A percentile compares a stretch with the other conserved stretches of the same genome.
phyloP scores from a whole-genome alignment of 1,140 invertebrate species.

The Drosophila obscura region DNA sequence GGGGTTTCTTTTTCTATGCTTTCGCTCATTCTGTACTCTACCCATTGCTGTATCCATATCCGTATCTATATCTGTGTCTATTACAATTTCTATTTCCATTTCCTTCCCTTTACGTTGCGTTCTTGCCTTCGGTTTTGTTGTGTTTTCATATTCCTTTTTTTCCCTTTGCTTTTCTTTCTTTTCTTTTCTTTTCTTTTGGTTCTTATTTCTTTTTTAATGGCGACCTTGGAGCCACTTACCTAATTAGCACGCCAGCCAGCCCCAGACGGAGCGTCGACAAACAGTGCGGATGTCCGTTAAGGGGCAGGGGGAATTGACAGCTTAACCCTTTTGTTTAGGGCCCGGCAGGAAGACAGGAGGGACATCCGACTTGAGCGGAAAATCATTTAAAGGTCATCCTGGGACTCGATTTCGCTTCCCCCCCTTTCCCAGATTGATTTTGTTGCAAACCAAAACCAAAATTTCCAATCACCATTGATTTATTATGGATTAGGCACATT shows the following conservation, averaged over 20 bases:
- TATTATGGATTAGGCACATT: conserved; percentile 65
- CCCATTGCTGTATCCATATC: conserved; percentile 38
- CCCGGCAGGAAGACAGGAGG: not conserved
- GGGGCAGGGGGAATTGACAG: conserved; percentile 30
- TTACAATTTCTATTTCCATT: conserved; percentile 50
- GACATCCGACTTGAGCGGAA: too few relatives aligned
- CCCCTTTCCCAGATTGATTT: conserved; percentile 16
- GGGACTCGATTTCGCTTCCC: conserved; percentile 1
- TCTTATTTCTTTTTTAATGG: conserved; percentile 71
- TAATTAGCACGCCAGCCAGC: conserved; percentile 64
- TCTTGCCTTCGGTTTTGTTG: conserved; percentile 41
- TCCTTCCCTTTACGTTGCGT: conserved; percentile 57
- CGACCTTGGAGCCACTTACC: conserved; percentile 79
- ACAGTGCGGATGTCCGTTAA: not conserved
- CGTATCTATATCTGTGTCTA: conserved; percentile 37
- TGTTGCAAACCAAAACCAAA: conserved; percentile 14
- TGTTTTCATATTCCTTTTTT: conserved; percentile 17
- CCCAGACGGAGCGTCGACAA: conserved; percentile 60
- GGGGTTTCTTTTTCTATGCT: conserved; percentile 57
- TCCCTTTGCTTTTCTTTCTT: conserved; percentile 41
- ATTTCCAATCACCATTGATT: conserved; percentile 68
- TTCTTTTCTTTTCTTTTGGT: conserved; percentile 42
- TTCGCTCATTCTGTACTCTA: conserved; percentile 41
- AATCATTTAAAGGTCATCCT: conserved; percentile 34
- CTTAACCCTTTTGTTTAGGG: conserved; percentile 30